These are phyloP conservation scores for Parazoanthus darwini DNA, from an alignment of 92 coral and sea anemone species.

Conservation along the genomic window DNA sequence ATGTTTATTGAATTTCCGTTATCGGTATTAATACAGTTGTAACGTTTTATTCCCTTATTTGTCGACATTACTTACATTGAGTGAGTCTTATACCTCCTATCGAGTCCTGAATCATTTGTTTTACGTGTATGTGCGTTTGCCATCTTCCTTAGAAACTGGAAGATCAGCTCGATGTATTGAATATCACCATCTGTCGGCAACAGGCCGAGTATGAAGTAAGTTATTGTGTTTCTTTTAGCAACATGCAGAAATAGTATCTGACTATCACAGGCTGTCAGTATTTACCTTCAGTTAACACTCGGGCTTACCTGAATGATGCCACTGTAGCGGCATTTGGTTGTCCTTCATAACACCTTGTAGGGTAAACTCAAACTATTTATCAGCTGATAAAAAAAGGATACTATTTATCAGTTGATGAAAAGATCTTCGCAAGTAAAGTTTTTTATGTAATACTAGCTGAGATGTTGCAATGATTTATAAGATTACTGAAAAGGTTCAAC, in stretches of 20 bases:
- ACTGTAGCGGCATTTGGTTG: too few relatives aligned
- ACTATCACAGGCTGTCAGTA: neutral
- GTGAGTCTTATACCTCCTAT: neutral
- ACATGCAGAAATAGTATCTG: neutral
- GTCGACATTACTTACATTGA: neutral
- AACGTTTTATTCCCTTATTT: neutral
- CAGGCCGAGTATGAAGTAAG: slow-evolving; percentile 97
- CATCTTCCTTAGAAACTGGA: slow-evolving; percentile 63
- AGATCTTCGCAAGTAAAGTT: too few relatives aligned
- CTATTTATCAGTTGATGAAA: too few relatives aligned
- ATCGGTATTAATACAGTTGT: too few relatives aligned
- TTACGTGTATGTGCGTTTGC: neutral
- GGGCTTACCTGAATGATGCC: too few relatives aligned
- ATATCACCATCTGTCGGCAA: slow-evolving; percentile 91
- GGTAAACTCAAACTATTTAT: too few relatives aligned
- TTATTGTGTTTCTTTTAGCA: neutral
- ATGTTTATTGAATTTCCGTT: neutral
- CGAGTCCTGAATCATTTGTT: neutral
- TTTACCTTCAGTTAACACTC: too few relatives aligned
- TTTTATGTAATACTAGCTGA: too few relatives aligned
- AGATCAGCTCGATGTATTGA: slow-evolving; percentile 83
- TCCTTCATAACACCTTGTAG: too few relatives aligned
- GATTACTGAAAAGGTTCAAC: too few relatives aligned
- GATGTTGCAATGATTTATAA: too few relatives aligned
- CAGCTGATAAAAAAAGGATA: too few relatives aligned